Evolutionary conservation across 2,888 invertebrate species (phyloP), one percentile per base, ranked within the genome.

Genomic region (Spisula solida): DNA sequence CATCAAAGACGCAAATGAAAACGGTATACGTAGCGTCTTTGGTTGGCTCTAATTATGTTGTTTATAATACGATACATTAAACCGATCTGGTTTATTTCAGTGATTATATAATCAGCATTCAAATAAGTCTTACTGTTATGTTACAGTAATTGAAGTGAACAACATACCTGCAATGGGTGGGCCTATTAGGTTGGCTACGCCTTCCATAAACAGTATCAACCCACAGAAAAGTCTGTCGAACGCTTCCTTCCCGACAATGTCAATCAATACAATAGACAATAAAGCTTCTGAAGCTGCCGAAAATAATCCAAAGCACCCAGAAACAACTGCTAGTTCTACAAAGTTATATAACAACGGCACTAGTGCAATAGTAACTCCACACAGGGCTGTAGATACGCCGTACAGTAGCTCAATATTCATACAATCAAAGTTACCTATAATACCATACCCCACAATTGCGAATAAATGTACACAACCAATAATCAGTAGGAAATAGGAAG

Each of bases 221-320:
- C 99, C 97, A 0, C 99, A 99, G 95, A 99, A 99, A 6, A 98
- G 98, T 95, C 98, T 98, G 78, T 98, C 98, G 96, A 99, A 98
- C 94, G 98, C 97, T 96, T 98, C 98, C 93, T 99, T 96, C n/a
- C 98, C 98, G 93, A 99, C 98, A 94, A 98, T 97, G 96, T 99
- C 98, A 86, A 99, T 98, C 85, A 99, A 97, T 91, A 99, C 98
- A 95, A 98, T 98, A 34, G 98, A 98, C 79, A 90, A 89, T 60
- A 99, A 97, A 2, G 98, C 98, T 97, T 99, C 99, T 97, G 99
- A 99, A 87, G 98, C 99, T 25, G 98, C 98, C 93, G 99, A 98
- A 96, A 98, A 98, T 91, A 98, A 98, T 0, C 99, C 99, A 97
- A 98, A 99, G 1, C 93, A 86, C 16, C 93, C 95, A 31, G 91